Conservation (phyloP, 2,113 vertebrate species). For the Gulo gulo region DNA sequence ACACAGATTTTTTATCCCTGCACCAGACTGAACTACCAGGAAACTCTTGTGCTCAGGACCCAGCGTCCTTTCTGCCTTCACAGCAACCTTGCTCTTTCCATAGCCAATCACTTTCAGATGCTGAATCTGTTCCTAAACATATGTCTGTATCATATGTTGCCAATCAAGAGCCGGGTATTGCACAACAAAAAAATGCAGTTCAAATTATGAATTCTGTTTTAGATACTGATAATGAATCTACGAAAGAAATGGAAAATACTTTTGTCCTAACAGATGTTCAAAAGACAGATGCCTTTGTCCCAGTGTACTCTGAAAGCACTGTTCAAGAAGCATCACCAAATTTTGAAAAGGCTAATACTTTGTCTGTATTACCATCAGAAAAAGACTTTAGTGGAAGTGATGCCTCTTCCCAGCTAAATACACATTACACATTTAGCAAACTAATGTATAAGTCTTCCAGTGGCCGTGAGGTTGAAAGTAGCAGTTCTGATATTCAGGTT, state of each 20-base stretch:
- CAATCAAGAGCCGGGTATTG: constrained; percentile 75
- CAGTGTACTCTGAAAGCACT: constrained; percentile 73
- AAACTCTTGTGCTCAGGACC: constrained; percentile 73
- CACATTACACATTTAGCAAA: constrained; percentile 66
- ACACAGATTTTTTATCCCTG: constrained; percentile 75
- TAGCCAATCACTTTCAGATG: constrained; percentile 71
- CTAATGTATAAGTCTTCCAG: constrained; percentile 70
- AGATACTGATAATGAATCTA: constrained; percentile 65
- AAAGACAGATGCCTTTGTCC: constrained; percentile 63
- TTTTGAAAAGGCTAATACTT: constrained; percentile 72
- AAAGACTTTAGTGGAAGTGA: constrained; percentile 75
- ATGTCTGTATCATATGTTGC: constrained; percentile 69
- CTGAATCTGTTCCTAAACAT: constrained; percentile 72
- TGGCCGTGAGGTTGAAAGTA: constrained; percentile 68
- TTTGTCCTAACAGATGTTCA: constrained; percentile 70
- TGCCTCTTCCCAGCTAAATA: constrained; percentile 64
- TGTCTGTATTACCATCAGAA: constrained; percentile 52
- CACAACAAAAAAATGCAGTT: constrained; percentile 78
- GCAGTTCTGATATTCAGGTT: constrained; percentile 76
- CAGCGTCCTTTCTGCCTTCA: constrained; percentile 74
- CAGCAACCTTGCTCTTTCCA: constrained; percentile 75
- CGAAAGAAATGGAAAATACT: constrained; percentile 78
- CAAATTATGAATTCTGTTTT: constrained; percentile 59
- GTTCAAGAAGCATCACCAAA: constrained; percentile 68
- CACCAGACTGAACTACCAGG: constrained; percentile 73